Base-by-base conservation (phyloP, 2,113 vertebrate species). In the Scomber scombrus region DNA sequence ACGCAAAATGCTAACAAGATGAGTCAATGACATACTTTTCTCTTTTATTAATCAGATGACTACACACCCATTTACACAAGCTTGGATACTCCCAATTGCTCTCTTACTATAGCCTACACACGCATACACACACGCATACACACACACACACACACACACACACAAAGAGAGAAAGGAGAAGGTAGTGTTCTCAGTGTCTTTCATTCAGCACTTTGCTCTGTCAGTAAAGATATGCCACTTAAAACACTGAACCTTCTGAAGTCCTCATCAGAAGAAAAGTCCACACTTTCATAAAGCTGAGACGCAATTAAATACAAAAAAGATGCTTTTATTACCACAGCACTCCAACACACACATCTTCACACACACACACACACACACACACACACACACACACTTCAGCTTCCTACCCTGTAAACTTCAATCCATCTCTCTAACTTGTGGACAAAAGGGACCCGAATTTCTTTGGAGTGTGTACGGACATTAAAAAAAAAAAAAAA, bases 281-380 rank as follows among this genome's bases (percentile, higher is more conserved):
- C 69, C 49, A 52, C 43, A 63, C 84, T 88, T 91, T 91, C 87
- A 83, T 92, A 89, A 93, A 80, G 88, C 85, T 85, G 88, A 90
- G 83, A 92, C 55, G 85, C 91, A 93, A 95, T 94, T 94, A 94
- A 94, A 93, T 82, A 85, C 86, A 92, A 90, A 82, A 78, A 87
- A 82, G 65, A 80, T 77, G 74, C 84, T 88, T 85, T 91, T 91
- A 88, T 88, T 75, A 89, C 77, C 81, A 66, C 47, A 52, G 60
- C 68, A 40, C 63, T 77, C 60, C 47, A 50, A 71, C 77, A 77
- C 87, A 75, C 57, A 69, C 29, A 21, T 14, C 47, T 49, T n/a
- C 49, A 73, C 77, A 77, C 85, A 21, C 61, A 62, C 66, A 66
- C 80, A 81, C 71, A 62, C 57, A 15, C 26, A 12, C 40, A 62